Percentiles rank a stretch among this genome's conserved stretches.
Conservation (phyloP, 2,113 vertebrate genomes). For the Petrocephalus microphthalmus region DNA sequence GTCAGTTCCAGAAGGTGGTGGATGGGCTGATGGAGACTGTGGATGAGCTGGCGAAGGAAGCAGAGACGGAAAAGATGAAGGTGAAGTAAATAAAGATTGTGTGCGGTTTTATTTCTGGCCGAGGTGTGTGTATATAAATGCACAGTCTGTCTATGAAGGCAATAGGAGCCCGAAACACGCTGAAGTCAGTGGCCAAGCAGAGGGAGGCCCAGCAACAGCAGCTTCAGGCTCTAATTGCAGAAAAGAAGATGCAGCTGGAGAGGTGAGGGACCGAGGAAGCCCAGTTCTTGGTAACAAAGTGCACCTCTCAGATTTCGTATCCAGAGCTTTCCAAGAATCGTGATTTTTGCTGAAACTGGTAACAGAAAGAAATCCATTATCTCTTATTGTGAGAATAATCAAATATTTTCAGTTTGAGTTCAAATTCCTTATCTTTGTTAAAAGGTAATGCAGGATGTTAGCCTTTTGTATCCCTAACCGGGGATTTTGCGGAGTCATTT, state of each 20-base stretch:
- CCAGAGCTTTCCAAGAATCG: neutral
- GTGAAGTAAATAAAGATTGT: conserved; percentile 47
- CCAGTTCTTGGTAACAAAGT: neutral
- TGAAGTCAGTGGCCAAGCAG: conserved; percentile 89
- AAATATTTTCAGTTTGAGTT: no score
- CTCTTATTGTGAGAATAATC: neutral
- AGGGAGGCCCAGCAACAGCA: conserved; percentile 91
- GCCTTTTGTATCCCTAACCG: neutral
- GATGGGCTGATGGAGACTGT: conserved; percentile 81
- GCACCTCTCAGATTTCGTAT: neutral
- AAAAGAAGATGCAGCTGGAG: conserved; percentile 92
- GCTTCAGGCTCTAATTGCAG: conserved; percentile 83
- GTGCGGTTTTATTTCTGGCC: neutral
- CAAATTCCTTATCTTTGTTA: no score
- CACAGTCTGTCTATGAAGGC: conserved; percentile 57
- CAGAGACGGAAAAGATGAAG: conserved; percentile 95
- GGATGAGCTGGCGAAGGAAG: conserved; percentile 84
- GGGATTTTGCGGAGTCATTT: neutral
- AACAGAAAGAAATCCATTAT: neutral
- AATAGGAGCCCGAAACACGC: conserved; percentile 85
- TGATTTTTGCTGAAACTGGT: neutral
- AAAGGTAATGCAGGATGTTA: no score
- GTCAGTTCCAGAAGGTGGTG: conserved; percentile 89
- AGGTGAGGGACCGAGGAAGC: conserved; percentile 60
- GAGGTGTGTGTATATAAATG: neutral